These are phyloP conservation scores for Heliangelus exortis DNA, from an alignment of 2,797 vertebrate genomes.

Conservation along the genomic window DNA sequence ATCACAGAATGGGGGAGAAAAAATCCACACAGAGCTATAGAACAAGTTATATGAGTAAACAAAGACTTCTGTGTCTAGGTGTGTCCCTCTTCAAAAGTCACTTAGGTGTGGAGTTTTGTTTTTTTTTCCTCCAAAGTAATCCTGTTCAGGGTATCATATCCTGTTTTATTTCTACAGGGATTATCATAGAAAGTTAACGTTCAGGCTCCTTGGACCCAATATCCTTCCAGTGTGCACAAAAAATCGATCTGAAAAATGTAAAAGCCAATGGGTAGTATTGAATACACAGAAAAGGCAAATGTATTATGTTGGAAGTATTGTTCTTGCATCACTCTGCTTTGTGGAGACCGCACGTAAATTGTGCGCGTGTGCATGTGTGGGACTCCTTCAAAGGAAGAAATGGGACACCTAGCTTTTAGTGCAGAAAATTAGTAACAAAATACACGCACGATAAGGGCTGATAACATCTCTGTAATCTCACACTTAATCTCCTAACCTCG, in stretches of 20 bases:
- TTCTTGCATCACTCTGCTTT: not conserved
- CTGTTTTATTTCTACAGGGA: not conserved
- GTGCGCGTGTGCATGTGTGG: no score
- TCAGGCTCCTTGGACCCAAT: not conserved
- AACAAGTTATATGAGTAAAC: not conserved
- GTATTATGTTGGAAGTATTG: not conserved
- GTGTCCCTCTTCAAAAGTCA: slow-evolving; percentile 23
- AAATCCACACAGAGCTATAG: fast-evolving
- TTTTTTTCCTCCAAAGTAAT: not conserved
- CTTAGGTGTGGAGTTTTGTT: not conserved
- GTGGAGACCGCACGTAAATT: not conserved
- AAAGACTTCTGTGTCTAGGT: not conserved
- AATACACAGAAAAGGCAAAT: not conserved
- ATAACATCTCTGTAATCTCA: slow-evolving; percentile 28
- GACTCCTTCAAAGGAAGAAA: not conserved
- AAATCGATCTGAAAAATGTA: not conserved
- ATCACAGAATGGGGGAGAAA: not conserved
- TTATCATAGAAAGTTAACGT: not conserved
- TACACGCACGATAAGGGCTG: not conserved
- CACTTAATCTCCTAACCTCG: not conserved
- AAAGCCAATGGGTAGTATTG: not conserved
- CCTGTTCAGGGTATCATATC: slow-evolving; percentile 24
- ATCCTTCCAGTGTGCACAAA: not conserved
- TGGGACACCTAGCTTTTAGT: not conserved
- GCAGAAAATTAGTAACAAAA: slow-evolving; percentile 35